Evolutionary conservation across 2,113 vertebrate genomes (phyloP).

Genomic region (Actinemys pallida): DNA sequence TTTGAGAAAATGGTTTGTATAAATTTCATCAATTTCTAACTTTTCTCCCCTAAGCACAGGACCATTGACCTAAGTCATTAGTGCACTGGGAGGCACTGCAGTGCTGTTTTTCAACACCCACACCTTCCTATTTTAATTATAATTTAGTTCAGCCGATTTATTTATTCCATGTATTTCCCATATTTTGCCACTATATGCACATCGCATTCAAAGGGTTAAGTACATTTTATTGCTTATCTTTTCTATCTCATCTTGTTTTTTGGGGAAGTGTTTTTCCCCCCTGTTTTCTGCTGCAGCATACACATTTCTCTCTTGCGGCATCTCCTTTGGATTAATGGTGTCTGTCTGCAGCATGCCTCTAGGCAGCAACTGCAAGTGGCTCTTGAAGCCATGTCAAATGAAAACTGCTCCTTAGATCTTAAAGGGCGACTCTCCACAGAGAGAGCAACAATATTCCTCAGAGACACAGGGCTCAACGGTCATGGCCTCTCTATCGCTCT

Average conservation of each 20-base stretch:
- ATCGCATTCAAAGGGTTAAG: neutral
- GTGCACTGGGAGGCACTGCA: neutral
- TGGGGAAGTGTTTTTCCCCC: accelerated
- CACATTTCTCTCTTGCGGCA: neutral
- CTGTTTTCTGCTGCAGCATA: neutral
- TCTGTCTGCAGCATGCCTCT: neutral
- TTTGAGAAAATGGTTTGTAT: conserved; percentile 9
- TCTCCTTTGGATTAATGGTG: neutral
- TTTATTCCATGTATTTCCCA: neutral
- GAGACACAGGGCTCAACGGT: neutral
- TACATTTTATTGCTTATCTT: neutral
- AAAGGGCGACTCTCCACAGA: accelerated
- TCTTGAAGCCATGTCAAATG: neutral
- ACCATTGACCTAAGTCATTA: neutral
- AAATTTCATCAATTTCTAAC: neutral
- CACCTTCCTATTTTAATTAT: neutral
- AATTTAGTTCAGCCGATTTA: neutral
- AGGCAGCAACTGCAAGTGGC: neutral
- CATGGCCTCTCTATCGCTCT: accelerated
- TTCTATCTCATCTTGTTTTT: neutral
- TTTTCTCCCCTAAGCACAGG: neutral
- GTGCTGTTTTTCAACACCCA: neutral
- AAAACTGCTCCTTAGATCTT: neutral
- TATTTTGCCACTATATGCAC: neutral
- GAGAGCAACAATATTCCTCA: accelerated